Evolutionary conservation across 2,113 vertebrate genomes (phyloP), one percentile per base, ranked within the genome.

Genomic region (Lamprologus lemairii): DNA sequence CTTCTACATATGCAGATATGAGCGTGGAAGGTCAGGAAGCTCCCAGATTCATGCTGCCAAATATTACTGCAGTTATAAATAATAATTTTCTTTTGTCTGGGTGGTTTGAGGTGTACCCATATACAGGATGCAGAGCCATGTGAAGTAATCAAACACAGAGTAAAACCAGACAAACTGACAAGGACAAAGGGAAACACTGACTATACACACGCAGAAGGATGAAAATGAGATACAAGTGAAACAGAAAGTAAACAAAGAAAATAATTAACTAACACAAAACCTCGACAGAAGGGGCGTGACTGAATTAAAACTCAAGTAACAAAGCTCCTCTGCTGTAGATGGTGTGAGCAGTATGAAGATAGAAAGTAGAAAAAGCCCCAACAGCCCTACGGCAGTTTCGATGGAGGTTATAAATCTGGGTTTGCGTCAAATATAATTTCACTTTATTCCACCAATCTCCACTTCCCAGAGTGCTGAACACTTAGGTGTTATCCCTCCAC

Each of bases 311-410:
- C 68, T 81, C 31, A 79, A 49, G 63, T 51, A 40, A 23, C 9
- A 60, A 87, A 75, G 68, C 57, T 58, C 40, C 58, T 87, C 42
- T 55, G 65, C 17, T 28, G 21, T 84, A 82, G 84, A 80, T 47
- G 11, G 7, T 75, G 87, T 51, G 42, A 75, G 58, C 1, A 2
- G 23, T 8, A 92, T 88, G 89, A 91, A 82, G 71, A 23, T 63
- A 58, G 78, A 68, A 89, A 85, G 88, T 47, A 87, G 63, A 80
- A 54, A 82, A 81, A 83, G 87, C 88, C 90, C 87, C 80, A 92
- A 51, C 81, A 42, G 19, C 47, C 60, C 63, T 17, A 51, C 45
- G 79, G 88, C 86, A 60, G 85, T 68, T 80, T 79, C 16, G 65
- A 89, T 63, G 51, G 80, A 80, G 54, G 87, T 89, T 47, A 84